Evolutionary conservation across 2,888 invertebrate species (phyloP).

Genomic region (Plagiodera versicolora): DNA sequence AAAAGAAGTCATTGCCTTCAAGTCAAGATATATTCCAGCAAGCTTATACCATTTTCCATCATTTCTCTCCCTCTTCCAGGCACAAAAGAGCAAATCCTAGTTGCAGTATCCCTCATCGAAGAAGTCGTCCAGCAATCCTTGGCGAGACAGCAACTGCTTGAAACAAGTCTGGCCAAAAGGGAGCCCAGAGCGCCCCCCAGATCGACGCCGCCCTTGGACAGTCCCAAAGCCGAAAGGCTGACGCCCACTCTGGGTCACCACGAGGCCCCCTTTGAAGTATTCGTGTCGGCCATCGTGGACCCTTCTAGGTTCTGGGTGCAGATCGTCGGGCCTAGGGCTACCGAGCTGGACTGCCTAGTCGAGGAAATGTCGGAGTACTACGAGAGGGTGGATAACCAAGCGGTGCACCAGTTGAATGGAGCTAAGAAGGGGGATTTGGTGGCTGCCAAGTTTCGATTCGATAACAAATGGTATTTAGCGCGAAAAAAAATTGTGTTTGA

Average conservation of each 20-base stretch:
- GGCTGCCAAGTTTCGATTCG: slow-evolving; percentile 78
- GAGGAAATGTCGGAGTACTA: slow-evolving; percentile 84
- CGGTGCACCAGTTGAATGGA: too few species aligned
- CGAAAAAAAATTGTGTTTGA: neutral
- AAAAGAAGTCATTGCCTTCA: too few species aligned
- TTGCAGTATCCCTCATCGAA: slow-evolving; percentile 72
- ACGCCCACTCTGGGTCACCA: slow-evolving; percentile 48
- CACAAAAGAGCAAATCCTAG: slow-evolving; percentile 72
- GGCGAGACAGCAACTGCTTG: slow-evolving; percentile 52
- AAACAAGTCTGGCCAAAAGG: slow-evolving; percentile 56
- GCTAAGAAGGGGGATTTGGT: slow-evolving; percentile 88
- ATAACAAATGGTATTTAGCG: slow-evolving; percentile 71
- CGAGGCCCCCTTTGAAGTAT: slow-evolving; percentile 76
- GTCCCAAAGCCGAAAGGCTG: slow-evolving; percentile 46
- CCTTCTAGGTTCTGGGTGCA: slow-evolving; percentile 87
- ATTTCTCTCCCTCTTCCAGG: slow-evolving; percentile 55
- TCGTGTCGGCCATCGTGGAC: slow-evolving; percentile 81
- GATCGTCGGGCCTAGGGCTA: slow-evolving; percentile 70
- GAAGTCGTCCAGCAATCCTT: slow-evolving; percentile 65
- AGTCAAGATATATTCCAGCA: too few species aligned
- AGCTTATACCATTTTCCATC: too few species aligned
- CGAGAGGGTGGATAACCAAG: too few species aligned
- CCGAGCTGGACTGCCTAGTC: slow-evolving; percentile 77
- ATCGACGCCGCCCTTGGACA: slow-evolving; percentile 36
- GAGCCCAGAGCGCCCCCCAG: slow-evolving; percentile 56